Evolutionary conservation across 1,140 invertebrate species (phyloP).

Genomic region (Drosophila burlai): DNA sequence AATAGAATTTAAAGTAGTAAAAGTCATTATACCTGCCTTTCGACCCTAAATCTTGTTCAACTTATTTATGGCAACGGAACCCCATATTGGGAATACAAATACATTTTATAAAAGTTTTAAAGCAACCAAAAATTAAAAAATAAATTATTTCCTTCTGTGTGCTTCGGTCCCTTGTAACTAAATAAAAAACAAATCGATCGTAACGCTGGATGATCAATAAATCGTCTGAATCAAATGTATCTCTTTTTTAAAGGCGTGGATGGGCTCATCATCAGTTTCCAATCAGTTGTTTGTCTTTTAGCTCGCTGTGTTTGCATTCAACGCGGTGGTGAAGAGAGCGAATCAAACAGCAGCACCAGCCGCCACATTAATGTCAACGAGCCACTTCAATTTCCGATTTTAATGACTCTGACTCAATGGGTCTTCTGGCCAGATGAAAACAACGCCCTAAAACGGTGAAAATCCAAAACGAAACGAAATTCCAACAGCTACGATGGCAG

Average conservation of each 20-base stretch:
- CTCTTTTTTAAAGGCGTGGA: constrained; percentile 12
- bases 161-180: neutral
- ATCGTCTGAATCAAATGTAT: constrained; percentile 26
- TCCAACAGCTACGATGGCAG: constrained; percentile 32
- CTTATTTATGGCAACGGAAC: neutral
- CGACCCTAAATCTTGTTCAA: neutral
- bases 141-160: neutral
- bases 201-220: constrained; percentile 20
- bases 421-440: constrained; percentile 36
- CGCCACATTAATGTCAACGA: constrained; percentile 45
- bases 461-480: constrained; percentile 53
- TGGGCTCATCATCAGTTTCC: constrained; percentile 20
- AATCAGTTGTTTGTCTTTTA: constrained; percentile 41
- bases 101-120: neutral
- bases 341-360: constrained; percentile 11
- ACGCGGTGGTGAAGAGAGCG: constrained; percentile 9
- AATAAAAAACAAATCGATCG: constrained; percentile 24
- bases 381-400: constrained; percentile 40
- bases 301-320: constrained; percentile 53
- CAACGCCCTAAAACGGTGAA: constrained; percentile 69
- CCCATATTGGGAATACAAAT: no score
- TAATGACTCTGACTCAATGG: constrained; percentile 32
- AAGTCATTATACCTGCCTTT: neutral
- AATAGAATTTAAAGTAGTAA: neutral
- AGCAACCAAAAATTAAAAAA: neutral